Evolutionary conservation across 2,888 invertebrate species (phyloP), one percentile per base, ranked within the genome.

Genomic region (Urechis unicinctus): DNA sequence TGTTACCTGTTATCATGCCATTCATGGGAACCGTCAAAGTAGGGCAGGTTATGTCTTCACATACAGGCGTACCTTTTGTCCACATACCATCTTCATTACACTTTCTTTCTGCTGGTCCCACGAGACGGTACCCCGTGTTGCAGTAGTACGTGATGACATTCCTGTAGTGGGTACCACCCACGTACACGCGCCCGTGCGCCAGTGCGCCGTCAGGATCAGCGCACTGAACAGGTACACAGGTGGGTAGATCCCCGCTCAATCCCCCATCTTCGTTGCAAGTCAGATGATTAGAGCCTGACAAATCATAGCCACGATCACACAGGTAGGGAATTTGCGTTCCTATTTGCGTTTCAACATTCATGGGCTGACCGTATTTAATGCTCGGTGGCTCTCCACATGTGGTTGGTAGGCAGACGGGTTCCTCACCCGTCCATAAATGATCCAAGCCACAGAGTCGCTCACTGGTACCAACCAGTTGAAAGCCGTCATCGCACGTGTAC

Each of bases 161-260:
- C 17, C 36, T 17, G 9, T 13, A 9, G 9, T 9, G 9, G 17
- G 9, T 36, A 13, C 36, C 36, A 36, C 36, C 36, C n/a, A n/a
- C n/a, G n/a, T n/a, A n/a, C n/a, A n/a, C n/a, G n/a, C n/a, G n/a
- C 36, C 36, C 36, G n/a, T 47, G 31, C 24, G 13, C n/a, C 6
- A 46, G n/a, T 9, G 36, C 24, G 3, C n/a, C n/a, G 56, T 54
- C 17, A 17, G 36, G 17, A 4, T 44, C 17, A 46, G 56, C 25
- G 68, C 68, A 13, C 41, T 26, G 22, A 62, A 59, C 49, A 62
- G n/a, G 61, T n/a, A 60, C 60, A 63, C 76, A 74, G 17, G 53
- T 56, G 3, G 75, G 71, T n/a, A 64, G 55, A 2, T 59, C 56
- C 1, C 69, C 71, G 50, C 66, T 68, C 76, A 75, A 77, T 22